phyloP scores from a whole-genome alignment of 2,113 vertebrate genomes.

The Panthera leo region DNA sequence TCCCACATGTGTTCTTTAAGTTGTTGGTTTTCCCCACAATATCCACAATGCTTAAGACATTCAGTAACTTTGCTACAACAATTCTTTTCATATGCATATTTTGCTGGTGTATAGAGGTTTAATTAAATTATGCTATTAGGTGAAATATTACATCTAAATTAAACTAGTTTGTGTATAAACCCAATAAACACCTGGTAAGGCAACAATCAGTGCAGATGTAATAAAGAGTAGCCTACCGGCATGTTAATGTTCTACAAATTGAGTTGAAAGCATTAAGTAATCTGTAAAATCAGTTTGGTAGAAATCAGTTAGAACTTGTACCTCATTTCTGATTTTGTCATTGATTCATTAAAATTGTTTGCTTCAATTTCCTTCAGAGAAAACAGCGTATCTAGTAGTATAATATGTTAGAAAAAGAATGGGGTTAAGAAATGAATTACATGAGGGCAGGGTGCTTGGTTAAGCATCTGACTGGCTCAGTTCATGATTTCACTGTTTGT shows the following conservation, averaged over 20 bases:
- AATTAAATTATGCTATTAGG: neutral
- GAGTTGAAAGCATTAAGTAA: neutral
- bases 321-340: constrained; percentile 7
- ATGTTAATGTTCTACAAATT: neutral
- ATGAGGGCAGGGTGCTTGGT: no score
- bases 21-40: neutral
- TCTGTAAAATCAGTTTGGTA: neutral
- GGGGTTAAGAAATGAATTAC: neutral
- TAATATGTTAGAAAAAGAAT: neutral
- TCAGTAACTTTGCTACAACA: neutral
- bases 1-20: neutral
- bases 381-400: neutral
- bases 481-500: no score
- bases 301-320: neutral
- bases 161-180: neutral
- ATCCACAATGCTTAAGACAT: neutral
- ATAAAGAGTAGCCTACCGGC: neutral
- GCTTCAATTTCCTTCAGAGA: neutral
- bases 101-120: neutral
- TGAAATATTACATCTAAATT: neutral
- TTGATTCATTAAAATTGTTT: neutral
- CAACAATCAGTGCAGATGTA: neutral
- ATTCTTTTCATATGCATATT: neutral
- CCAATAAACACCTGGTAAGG: neutral
- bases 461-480: no score